Evolutionary conservation across 2,888 invertebrate species (phyloP).

Genomic region (Amphipoea oculea): DNA sequence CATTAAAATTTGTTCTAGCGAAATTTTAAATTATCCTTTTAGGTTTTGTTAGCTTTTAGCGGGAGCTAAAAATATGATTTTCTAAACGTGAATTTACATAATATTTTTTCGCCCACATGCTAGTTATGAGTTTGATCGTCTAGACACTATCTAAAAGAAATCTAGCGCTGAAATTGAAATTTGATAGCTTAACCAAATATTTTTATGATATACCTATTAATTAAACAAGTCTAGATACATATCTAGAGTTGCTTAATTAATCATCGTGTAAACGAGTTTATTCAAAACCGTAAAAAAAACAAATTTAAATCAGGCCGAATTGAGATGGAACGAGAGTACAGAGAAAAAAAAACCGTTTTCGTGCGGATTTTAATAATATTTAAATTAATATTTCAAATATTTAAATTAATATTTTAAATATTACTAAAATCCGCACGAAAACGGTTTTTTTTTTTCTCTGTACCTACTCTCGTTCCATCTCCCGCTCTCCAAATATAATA

Average conservation of each 20-base stretch:
- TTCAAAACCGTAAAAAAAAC: not conserved
- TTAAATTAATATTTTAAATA: too few relatives aligned
- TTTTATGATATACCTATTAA: not conserved
- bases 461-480: too few relatives aligned
- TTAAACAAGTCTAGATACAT: not conserved
- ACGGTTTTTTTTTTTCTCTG: too few relatives aligned
- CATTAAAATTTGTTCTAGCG: slow-evolving; percentile 20
- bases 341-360: not conserved
- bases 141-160: not conserved
- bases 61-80: not conserved
- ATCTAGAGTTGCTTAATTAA: not conserved
- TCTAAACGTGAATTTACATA: not conserved
- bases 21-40: slow-evolving; percentile 21
- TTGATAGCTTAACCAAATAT: not conserved
- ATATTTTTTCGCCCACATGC: not conserved
- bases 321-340: too few relatives aligned
- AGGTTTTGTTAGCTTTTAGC: slow-evolving; percentile 15
- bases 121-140: not conserved
- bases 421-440: too few relatives aligned
- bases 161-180: not conserved
- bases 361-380: not conserved
- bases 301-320: not conserved
- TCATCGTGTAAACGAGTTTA: not conserved
- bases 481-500: too few relatives aligned
- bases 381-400: too few relatives aligned